These are phyloP conservation scores for Drosophila novamexicana DNA, from an alignment of 1,140 invertebrate genomes.

Conservation along the genomic window DNA sequence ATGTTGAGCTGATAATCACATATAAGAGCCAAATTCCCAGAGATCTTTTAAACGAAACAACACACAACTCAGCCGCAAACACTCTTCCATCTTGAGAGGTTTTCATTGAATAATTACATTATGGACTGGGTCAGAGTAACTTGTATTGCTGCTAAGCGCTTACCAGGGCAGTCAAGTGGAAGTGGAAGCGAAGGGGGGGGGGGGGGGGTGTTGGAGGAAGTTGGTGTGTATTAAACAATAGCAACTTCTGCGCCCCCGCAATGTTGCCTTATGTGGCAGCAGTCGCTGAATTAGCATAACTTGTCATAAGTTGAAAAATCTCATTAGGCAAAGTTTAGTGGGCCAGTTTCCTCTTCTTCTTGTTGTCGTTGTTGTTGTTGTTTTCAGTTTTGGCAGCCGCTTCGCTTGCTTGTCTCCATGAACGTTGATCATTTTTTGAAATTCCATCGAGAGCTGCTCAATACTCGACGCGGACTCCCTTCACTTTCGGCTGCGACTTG, in stretches of 20 bases:
- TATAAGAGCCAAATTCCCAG: conserved; percentile 11
- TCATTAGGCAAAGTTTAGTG: conserved; percentile 72
- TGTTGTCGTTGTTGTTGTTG: conserved; percentile 14
- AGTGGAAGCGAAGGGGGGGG: neutral
- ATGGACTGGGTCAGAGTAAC: conserved; percentile 38
- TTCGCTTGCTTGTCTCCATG: conserved; percentile 45
- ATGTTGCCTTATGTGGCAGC: conserved; percentile 53
- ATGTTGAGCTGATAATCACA: neutral
- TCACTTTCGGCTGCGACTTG: conserved; percentile 10
- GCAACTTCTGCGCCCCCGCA: conserved; percentile 45
- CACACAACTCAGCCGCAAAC: conserved; percentile 3
- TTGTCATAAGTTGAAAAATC: conserved; percentile 83
- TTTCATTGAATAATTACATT: conserved; percentile 46
- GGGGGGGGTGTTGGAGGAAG: neutral
- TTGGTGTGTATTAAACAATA: conserved; percentile 18
- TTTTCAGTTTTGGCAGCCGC: conserved; percentile 26
- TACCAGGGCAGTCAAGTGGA: neutral
- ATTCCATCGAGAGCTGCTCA: conserved; percentile 41
- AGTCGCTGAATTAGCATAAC: conserved; percentile 74
- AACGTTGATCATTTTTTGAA: conserved; percentile 66
- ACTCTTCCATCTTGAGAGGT: conserved; percentile 31
- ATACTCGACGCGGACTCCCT: conserved; percentile 22
- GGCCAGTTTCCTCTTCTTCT: conserved; percentile 36
- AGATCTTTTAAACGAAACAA: neutral
- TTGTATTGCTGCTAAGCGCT: conserved; percentile 5